These are phyloP conservation scores for Adoxophyes honmai DNA, from an alignment of 1,140 invertebrate genomes.

Conservation along the genomic window DNA sequence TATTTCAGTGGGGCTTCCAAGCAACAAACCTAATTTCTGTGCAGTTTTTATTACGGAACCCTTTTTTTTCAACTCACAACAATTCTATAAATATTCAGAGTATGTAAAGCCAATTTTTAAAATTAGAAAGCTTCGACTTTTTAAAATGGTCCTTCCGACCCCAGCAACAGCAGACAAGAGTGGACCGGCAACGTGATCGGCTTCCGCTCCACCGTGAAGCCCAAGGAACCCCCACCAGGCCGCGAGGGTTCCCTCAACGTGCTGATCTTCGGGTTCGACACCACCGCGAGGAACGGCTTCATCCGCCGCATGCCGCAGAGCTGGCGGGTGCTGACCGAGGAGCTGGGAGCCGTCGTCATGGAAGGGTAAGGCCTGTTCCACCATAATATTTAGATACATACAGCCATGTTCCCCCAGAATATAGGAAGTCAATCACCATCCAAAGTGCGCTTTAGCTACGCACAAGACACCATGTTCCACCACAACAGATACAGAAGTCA, in stretches of 20 bases:
- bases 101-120: not conserved
- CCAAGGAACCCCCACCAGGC: constrained; percentile 25
- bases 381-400: too few relatives aligned
- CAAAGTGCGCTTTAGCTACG: too few relatives aligned
- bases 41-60: too few relatives aligned
- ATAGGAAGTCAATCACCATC: too few relatives aligned
- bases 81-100: not conserved
- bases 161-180: constrained; percentile 37
- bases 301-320: constrained; percentile 90
- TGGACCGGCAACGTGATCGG: constrained; percentile 48
- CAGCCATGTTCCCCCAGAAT: too few relatives aligned
- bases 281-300: constrained; percentile 91
- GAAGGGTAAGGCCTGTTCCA: constrained; percentile 78
- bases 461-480: too few relatives aligned
- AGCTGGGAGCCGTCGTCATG: constrained; percentile 83
- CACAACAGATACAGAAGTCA: too few relatives aligned
- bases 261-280: constrained; percentile 94
- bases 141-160: not conserved
- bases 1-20: too few relatives aligned
- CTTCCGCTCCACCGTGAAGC: constrained; percentile 31
- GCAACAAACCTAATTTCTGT: too few relatives aligned
- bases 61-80: too few relatives aligned
- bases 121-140: not conserved
- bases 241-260: constrained; percentile 79
- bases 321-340: constrained; percentile 85